Evolutionary conservation across 2,888 invertebrate species (phyloP).

Genomic region (Eulithis testata): DNA sequence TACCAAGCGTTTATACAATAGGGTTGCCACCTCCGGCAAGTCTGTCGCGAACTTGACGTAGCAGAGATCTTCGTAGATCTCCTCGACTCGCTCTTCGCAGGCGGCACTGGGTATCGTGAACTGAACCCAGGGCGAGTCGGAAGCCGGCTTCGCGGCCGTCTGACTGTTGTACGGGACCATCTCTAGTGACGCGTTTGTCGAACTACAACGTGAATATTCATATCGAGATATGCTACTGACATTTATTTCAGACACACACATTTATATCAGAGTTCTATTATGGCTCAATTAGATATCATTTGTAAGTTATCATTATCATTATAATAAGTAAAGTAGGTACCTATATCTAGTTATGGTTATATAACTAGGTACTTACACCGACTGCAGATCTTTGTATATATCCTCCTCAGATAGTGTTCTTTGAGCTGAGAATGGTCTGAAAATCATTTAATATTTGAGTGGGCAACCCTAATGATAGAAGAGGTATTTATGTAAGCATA

Average conservation of each 20-base stretch:
- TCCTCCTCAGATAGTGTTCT: conserved; percentile 92
- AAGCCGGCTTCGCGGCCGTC: conserved; percentile 49
- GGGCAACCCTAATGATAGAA: not conserved
- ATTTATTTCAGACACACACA: not conserved
- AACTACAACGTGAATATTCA: conserved; percentile 56
- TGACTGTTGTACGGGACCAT: conserved; percentile 58
- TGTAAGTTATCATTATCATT: no score
- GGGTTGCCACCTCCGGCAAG: conserved; percentile 86
- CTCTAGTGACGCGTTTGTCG: conserved; percentile 60
- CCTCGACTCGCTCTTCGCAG: conserved; percentile 89
- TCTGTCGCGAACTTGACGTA: conserved; percentile 92
- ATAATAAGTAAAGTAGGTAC: no score
- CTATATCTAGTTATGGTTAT: no score
- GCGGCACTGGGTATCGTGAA: conserved; percentile 86
- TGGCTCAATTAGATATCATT: no score
- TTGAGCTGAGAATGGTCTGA: conserved; percentile 92
- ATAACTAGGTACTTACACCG: conserved; percentile 87
- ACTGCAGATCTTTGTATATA: conserved; percentile 92
- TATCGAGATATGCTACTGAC: not conserved
- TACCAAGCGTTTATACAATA: conserved; percentile 40
- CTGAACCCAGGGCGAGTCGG: conserved; percentile 86
- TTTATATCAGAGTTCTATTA: no score
- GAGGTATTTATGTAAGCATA: no score
- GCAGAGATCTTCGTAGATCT: conserved; percentile 95
- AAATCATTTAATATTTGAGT: conserved; percentile 55